Base-by-base conservation (phyloP, 2,113 vertebrate species). In the Chionodraco myersi region DNA sequence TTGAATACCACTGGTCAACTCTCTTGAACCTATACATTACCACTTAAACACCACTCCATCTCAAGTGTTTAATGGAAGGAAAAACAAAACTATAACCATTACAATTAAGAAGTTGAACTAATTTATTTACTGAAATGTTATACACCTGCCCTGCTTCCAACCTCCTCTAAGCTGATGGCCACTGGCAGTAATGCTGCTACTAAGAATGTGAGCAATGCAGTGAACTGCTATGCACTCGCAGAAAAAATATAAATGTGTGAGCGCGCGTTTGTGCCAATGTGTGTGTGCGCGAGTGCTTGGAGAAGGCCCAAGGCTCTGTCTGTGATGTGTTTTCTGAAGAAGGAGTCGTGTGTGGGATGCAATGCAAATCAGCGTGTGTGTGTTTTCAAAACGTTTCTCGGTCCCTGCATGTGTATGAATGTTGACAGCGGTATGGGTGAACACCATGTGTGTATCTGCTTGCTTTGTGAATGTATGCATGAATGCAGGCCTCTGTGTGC, bases 311-410 rank as follows among this genome's bases (percentile, higher is more conserved):
- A 73, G 72, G 82, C 76, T 71, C 69, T 12, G 10, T 78, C 80
- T 88, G 68, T 77, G 86, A 87, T 84, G 70, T 79, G 61, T 71
- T 85, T 64, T 80, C 67, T 78, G 59, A 80, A 85, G 68, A 34
- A 52, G 18, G 45, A 60, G 44, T 36, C 26, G 0, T 86, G 71
- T 79, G 62, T 82, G 79, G 65, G 26, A 56, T 82, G 70, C 64
- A 76, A 75, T 77, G 60, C 80, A 90, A 72, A 88, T 86, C n/a
- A 72, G 52, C 6, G 3, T 57, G 23, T 59, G 49, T 66, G 34
- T 73, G 56, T 78, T 49, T 26, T 84, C 49, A 15, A 65, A 68
- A 59, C 1, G 3, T 56, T 73, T 67, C 56, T 54, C 53, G 67
- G 53, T 21, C 59, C 14, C 62, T 57, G 16, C n/a, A 16, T 72